Evolutionary conservation across 1,140 invertebrate genomes (phyloP).

Genomic region (Aphis gossypii): DNA sequence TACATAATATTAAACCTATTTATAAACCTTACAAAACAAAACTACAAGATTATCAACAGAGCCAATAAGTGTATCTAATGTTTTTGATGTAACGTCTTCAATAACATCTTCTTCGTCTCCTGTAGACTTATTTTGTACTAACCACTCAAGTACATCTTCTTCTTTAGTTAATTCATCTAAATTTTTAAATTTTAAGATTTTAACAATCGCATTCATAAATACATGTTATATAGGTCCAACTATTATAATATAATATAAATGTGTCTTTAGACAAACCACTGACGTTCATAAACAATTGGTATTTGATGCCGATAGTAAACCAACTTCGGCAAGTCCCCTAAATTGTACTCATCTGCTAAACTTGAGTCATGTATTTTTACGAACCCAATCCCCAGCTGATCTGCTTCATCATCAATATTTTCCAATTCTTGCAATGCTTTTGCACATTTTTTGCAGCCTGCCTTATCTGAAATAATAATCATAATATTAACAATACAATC

Average conservation of each 20-base stretch:
- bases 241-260: slow-evolving; percentile 2
- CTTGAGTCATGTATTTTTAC: slow-evolving; percentile 93
- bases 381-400: slow-evolving; percentile 91
- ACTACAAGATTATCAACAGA: slow-evolving; percentile 92
- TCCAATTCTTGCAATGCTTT: slow-evolving; percentile 89
- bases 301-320: slow-evolving; percentile 95
- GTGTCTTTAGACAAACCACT: slow-evolving; percentile 63
- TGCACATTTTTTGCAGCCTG: slow-evolving; percentile 89
- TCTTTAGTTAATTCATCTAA: slow-evolving; percentile 87
- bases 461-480: slow-evolving; percentile 75
- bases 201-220: neutral
- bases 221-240: neutral
- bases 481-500: neutral
- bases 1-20: slow-evolving; percentile 10
- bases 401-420: slow-evolving; percentile 95
- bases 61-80: slow-evolving; percentile 84
- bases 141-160: slow-evolving; percentile 92
- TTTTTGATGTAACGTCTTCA: slow-evolving; percentile 90
- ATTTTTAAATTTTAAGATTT: neutral
- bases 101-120: slow-evolving; percentile 93
- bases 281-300: slow-evolving; percentile 93
- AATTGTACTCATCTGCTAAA: slow-evolving; percentile 90
- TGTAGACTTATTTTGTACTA: slow-evolving; percentile 89
- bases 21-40: slow-evolving; percentile 83
- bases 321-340: slow-evolving; percentile 84